Conservation (phyloP, 2,113 vertebrate species). For the Cepphus grylle region DNA sequence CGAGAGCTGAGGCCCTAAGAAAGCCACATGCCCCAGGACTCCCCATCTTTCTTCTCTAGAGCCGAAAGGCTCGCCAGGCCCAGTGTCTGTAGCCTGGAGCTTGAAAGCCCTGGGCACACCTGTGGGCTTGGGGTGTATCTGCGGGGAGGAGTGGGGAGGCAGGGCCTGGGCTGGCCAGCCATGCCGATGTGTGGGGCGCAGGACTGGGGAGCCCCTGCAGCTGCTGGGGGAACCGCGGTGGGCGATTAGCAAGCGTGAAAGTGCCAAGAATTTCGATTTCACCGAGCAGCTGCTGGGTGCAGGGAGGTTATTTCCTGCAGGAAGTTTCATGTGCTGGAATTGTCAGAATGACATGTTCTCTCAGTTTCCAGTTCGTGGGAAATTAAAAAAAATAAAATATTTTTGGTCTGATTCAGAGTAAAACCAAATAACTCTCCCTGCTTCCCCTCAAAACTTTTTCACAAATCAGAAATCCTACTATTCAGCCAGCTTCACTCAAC, state of each 20-base stretch:
- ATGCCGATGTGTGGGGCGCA: accelerated
- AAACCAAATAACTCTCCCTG: neutral
- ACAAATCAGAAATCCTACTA: neutral
- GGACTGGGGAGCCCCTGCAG: neutral
- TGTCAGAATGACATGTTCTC: neutral
- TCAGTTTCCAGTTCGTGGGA: neutral
- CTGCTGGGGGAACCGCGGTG: neutral
- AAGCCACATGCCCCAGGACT: neutral
- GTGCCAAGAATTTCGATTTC: neutral
- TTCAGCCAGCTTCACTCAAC: neutral
- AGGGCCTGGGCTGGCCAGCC: neutral
- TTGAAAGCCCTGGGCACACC: neutral
- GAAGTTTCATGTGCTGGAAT: neutral
- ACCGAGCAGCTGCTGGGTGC: conserved; percentile 1
- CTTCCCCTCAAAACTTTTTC: neutral
- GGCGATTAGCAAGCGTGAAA: neutral
- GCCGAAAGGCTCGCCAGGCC: accelerated
- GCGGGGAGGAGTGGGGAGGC: neutral
- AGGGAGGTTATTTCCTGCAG: conserved; percentile 21
- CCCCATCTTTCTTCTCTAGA: neutral
- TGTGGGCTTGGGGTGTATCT: neutral
- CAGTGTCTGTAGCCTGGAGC: neutral
- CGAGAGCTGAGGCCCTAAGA: neutral
- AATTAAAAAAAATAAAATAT: neutral
- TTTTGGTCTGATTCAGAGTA: neutral